Percentiles rank a stretch among this genome's conserved stretches.
These are phyloP conservation scores for Dreissena rostriformis DNA, from an alignment of 1,140 invertebrate species.

Conservation along the genomic window DNA sequence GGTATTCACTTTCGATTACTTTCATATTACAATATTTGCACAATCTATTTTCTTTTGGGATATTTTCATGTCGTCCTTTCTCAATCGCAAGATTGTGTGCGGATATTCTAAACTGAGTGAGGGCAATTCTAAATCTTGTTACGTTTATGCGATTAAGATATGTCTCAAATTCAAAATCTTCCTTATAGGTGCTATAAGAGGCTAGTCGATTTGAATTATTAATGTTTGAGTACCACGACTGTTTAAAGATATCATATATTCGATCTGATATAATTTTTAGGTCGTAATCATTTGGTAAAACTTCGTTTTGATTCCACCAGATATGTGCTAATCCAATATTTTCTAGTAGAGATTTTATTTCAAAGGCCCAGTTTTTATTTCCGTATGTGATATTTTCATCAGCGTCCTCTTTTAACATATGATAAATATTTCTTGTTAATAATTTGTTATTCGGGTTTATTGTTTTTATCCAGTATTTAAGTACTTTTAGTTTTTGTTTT, in stretches of 20 bases:
- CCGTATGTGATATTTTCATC: conserved; percentile 18
- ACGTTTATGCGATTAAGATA: not conserved
- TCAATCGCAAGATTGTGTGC: conserved; percentile 7
- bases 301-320: conserved; percentile 7
- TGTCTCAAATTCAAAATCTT: conserved; percentile 15
- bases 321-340: too few relatives aligned
- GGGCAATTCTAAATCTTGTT: conserved; percentile 17
- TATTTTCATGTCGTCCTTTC: conserved; percentile 24
- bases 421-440: conserved; percentile 15
- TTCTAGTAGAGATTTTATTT: conserved; percentile 16
- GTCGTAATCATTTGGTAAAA: not conserved
- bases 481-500: not conserved
- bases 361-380: not conserved
- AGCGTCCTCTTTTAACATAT: not conserved
- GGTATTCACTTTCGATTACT: conserved; percentile 19
- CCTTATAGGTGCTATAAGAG: conserved; percentile 13
- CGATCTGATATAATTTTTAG: not conserved
- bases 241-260: conserved; percentile 19
- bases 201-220: conserved; percentile 15
- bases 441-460: conserved; percentile 7
- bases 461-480: conserved; percentile 5
- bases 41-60: conserved; percentile 20
- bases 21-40: conserved; percentile 16
- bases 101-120: conserved; percentile 6
- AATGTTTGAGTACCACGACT: conserved; percentile 4